Base-by-base conservation (phyloP, 2,797 vertebrate genomes). In the Leontocebus nigricollis region DNA sequence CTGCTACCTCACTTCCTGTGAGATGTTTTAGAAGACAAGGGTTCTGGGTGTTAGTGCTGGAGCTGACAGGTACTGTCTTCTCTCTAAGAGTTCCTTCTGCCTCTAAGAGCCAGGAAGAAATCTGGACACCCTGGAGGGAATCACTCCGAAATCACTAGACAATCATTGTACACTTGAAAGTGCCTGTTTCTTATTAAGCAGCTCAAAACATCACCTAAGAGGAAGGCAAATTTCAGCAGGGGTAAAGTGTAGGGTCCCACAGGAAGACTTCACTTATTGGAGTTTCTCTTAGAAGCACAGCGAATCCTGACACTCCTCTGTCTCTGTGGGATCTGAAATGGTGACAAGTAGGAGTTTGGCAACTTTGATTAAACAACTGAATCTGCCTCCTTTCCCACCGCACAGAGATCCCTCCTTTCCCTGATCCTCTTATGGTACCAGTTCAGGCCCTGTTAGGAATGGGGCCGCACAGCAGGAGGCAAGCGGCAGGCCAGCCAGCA, bases 201-300 rank as follows among this genome's bases (percentile, higher is more conserved):
- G 59, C 85, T 97, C 82, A 10, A 15, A 94, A 94, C 17, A 44
- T 88, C 93, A 75, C 85, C 84, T 36, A 7, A 64, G 96, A 95
- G 81, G 83, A 93, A 93, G 90, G n/a, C 15, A 15, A 73, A 26
- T 46, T 93, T 44, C 92, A 14, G 39, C 4, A 39, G 33, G 83
- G 61, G 73, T 80, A 50, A 55, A 50, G 22, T 46, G 19, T 1
- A 27, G 92, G 90, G 85, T 73, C 90, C 77, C 11, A 0, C 5
- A 33, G 96, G 88, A 93, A 81, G 94, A 83, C n/a, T 76, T 80
- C 48, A 0, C 22, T 39, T 44, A 70, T 41, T 5, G 0, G 44
- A 55, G 0, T 33, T 52, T 57, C 72, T 70, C 90, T 61, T 27
- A 67, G 90, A 82, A 64, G 64, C 39, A 24, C 39, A n/a, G 46